Evolutionary conservation across 2,797 vertebrate species (phyloP).

Genomic region (Podarcis lilfordi): DNA sequence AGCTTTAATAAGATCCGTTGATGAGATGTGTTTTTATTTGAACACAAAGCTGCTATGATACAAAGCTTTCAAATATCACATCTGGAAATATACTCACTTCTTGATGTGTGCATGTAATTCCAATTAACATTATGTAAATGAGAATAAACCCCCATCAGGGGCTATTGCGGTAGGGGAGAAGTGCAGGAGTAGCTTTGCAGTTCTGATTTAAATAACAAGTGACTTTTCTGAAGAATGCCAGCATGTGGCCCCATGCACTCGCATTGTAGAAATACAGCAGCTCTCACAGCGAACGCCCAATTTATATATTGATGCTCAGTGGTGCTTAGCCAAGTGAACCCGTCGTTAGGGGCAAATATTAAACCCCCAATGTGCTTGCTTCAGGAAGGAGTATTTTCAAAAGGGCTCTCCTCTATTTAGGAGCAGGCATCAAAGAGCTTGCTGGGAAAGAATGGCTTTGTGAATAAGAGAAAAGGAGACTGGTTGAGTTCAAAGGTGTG

Average conservation of each 20-base stretch:
- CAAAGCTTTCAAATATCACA: slow-evolving; percentile 74
- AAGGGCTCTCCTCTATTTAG: slow-evolving; percentile 58
- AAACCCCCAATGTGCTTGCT: slow-evolving; percentile 47
- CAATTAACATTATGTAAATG: slow-evolving; percentile 77
- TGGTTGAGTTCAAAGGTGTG: slow-evolving; percentile 43
- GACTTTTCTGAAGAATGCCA: slow-evolving; percentile 72
- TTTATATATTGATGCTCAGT: slow-evolving; percentile 70
- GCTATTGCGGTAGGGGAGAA: slow-evolving; percentile 43
- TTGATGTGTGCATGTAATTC: slow-evolving; percentile 76
- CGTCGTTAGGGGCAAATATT: slow-evolving; percentile 65
- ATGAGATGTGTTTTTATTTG: slow-evolving; percentile 66
- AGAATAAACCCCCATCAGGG: slow-evolving; percentile 70
- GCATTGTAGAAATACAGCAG: slow-evolving; percentile 66
- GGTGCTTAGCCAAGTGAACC: slow-evolving; percentile 69
- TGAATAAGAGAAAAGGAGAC: slow-evolving; percentile 18
- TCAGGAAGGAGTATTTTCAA: slow-evolving; percentile 51
- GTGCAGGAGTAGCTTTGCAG: slow-evolving; percentile 68
- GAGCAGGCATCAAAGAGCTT: slow-evolving; percentile 42
- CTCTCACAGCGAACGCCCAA: slow-evolving; percentile 61
- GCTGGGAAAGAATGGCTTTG: background rate
- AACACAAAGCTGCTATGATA: slow-evolving; percentile 61
- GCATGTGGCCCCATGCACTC: slow-evolving; percentile 68
- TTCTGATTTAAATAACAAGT: slow-evolving; percentile 78
- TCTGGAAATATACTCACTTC: slow-evolving; percentile 75
- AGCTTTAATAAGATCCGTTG: slow-evolving; percentile 32